These are phyloP conservation scores for Drosophila rufa DNA, from an alignment of 1,140 invertebrate species.

Conservation along the genomic window DNA sequence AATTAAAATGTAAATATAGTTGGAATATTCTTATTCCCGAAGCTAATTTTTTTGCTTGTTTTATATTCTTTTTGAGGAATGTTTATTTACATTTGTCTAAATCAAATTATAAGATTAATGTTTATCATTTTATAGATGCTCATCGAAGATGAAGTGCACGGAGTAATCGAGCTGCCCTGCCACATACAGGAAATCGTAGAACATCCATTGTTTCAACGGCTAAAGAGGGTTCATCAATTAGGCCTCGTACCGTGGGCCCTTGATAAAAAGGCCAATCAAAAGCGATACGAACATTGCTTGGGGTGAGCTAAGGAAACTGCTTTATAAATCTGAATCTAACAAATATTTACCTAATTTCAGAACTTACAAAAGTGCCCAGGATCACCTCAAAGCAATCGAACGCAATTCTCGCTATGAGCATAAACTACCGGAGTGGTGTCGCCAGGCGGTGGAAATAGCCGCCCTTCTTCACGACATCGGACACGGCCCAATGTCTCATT, in stretches of 20 bases:
- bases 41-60: too few relatives aligned
- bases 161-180: conserved; percentile 53
- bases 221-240: conserved; percentile 67
- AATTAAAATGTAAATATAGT: too few relatives aligned
- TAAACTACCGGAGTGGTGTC: conserved; percentile 65
- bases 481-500: conserved; percentile 89
- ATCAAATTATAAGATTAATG: not conserved
- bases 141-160: conserved; percentile 66
- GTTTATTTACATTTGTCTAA: not conserved
- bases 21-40: too few relatives aligned
- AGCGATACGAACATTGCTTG: conserved; percentile 74
- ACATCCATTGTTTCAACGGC: conserved; percentile 66
- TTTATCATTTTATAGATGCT: conserved; percentile 37
- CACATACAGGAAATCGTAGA: conserved; percentile 56
- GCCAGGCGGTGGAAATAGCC: conserved; percentile 86
- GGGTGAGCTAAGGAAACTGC: conserved; percentile 45
- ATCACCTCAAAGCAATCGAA: conserved; percentile 56
- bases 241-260: conserved; percentile 32
- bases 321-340: not conserved
- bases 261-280: conserved; percentile 30
- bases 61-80: too few relatives aligned
- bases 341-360: not conserved
- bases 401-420: conserved; percentile 54
- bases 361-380: conserved; percentile 55
- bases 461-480: conserved; percentile 90